Evolutionary conservation across 1,140 invertebrate species (phyloP).

Genomic region (Lordiphosa clarofinis): DNA sequence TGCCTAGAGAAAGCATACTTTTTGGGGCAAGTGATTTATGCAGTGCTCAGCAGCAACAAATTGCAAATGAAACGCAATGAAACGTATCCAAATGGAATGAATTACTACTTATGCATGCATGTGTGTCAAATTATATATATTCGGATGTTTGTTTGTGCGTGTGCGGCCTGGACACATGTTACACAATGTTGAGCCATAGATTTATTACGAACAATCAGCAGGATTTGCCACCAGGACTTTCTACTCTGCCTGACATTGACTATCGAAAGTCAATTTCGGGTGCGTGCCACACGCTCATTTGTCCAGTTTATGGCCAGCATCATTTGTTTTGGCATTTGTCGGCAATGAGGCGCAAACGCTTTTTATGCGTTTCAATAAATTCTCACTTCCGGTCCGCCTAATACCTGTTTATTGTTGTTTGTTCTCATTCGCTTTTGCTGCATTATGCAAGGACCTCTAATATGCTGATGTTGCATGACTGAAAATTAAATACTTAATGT

Average conservation of each 20-base stretch:
- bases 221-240: constrained; percentile 44
- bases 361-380: constrained; percentile 76
- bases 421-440: constrained; percentile 1
- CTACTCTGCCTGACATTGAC: constrained; percentile 38
- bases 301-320: constrained; percentile 72
- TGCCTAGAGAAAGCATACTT: constrained; percentile 29
- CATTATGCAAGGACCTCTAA: constrained; percentile 6
- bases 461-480: constrained; percentile 34
- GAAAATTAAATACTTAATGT: constrained; percentile 41
- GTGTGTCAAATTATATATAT: constrained; percentile 29
- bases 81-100: constrained; percentile 52
- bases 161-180: constrained; percentile 37
- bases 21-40: constrained; percentile 63
- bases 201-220: constrained; percentile 69
- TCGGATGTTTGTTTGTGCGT: constrained; percentile 34
- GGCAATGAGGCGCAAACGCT: constrained; percentile 47
- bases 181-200: constrained; percentile 68
- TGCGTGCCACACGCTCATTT: constrained; percentile 76
- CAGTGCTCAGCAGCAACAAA: constrained; percentile 42
- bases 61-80: constrained; percentile 66
- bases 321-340: constrained; percentile 61
- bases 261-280: constrained; percentile 76
- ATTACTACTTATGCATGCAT: constrained; percentile 73
- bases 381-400: constrained; percentile 64
- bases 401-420: constrained; percentile 73